Conservation (phyloP, 2,113 vertebrate species). For the Budorcas taxicolor region DNA sequence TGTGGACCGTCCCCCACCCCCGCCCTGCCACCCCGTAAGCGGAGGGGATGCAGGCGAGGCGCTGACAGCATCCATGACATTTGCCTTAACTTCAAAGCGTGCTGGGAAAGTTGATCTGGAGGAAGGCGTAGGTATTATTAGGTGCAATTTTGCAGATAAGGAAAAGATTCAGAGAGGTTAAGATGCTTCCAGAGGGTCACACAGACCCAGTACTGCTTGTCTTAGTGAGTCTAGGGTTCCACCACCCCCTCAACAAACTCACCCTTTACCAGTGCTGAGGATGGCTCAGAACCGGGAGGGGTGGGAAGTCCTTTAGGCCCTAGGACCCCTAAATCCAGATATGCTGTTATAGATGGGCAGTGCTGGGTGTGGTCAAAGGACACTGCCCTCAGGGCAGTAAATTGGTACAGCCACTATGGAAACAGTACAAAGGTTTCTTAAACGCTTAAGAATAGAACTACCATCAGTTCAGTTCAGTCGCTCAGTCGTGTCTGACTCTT, state of each 20-base stretch:
- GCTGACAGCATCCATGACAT: background rate
- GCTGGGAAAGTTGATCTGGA: background rate
- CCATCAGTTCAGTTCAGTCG: background rate
- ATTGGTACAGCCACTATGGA: background rate
- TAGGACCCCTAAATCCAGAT: background rate
- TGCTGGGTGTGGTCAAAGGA: background rate
- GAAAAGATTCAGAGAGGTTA: background rate
- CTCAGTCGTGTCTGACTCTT: too few species aligned
- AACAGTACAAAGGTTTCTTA: background rate
- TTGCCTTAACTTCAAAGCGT: background rate
- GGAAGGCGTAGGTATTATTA: background rate
- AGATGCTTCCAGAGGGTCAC: constrained; percentile 5
- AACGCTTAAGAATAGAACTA: background rate
- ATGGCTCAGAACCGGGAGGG: background rate
- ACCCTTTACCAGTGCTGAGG: background rate
- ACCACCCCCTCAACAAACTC: background rate
- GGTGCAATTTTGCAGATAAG: background rate
- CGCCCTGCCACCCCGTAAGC: background rate
- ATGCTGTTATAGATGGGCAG: background rate
- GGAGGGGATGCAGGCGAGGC: background rate
- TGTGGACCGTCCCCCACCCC: background rate
- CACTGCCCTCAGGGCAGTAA: background rate
- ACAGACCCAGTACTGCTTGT: background rate
- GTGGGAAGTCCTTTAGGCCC: background rate
- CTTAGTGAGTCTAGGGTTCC: background rate